These are phyloP conservation scores for Antedon mediterranea DNA, from an alignment of 53 echinoderm and acorn worm genomes.

Conservation along the genomic window DNA sequence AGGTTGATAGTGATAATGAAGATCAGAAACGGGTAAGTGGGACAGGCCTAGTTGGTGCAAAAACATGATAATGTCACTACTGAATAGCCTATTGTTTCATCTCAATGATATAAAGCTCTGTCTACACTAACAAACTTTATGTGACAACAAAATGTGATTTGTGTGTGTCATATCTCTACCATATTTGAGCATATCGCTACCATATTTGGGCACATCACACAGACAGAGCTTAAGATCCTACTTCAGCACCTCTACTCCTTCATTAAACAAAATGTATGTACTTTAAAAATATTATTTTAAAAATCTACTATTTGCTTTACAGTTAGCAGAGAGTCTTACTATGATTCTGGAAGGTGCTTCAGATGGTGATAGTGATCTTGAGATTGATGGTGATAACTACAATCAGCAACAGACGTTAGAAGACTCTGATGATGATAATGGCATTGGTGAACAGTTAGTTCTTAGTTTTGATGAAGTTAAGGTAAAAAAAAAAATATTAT, in stretches of 20 bases:
- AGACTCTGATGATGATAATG: conserved; percentile 26
- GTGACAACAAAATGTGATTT: background rate
- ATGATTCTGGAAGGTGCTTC: conserved; percentile 48
- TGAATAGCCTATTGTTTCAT: background rate
- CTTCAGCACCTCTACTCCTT: too few relatives aligned
- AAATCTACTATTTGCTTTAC: background rate
- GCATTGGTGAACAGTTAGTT: conserved; percentile 47
- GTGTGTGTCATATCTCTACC: too few relatives aligned
- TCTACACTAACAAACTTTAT: too few relatives aligned
- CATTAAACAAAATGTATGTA: too few relatives aligned
- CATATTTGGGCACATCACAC: too few relatives aligned
- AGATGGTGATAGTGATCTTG: conserved; percentile 62
- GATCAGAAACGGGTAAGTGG: background rate
- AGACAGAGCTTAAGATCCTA: too few relatives aligned
- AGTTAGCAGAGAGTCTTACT: conserved; percentile 57
- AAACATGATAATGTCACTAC: background rate
- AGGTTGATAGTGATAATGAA: background rate
- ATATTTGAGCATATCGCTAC: too few relatives aligned
- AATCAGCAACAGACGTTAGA: conserved; percentile 11
- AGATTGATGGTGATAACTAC: conserved; percentile 31
- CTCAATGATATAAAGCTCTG: background rate
- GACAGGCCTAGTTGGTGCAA: too few relatives aligned
- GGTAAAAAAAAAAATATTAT: conserved; percentile 25
- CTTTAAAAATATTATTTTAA: too few relatives aligned
- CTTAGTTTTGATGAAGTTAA: conserved; percentile 88